Evolutionary conservation across 2,797 vertebrate genomes (phyloP).

Genomic region (Paramormyrops hopkinsi): DNA sequence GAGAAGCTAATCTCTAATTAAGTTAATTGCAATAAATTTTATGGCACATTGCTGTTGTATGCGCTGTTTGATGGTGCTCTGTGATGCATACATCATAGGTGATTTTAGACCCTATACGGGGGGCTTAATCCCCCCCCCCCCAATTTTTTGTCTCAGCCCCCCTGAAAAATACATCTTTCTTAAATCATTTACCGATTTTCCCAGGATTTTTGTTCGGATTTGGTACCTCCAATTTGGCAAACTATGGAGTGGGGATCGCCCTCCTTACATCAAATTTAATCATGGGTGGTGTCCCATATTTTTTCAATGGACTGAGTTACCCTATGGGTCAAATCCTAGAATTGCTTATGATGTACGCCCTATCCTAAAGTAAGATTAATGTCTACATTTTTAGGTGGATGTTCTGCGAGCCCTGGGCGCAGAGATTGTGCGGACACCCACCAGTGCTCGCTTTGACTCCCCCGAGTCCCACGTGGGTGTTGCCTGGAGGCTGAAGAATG

Average conservation of each 20-base stretch:
- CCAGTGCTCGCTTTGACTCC: conserved; percentile 87
- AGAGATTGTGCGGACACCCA: conserved; percentile 92
- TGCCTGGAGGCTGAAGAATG: conserved; percentile 89
- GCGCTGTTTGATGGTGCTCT: neutral
- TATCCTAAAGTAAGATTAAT: neutral
- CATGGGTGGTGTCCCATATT: neutral
- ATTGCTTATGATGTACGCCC: neutral
- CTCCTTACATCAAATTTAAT: neutral
- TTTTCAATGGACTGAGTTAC: neutral
- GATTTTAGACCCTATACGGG: neutral
- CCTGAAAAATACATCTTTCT: neutral
- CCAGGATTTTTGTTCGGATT: neutral
- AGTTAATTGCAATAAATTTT: neutral
- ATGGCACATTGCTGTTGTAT: neutral
- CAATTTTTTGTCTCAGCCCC: neutral
- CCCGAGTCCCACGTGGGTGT: conserved; percentile 94
- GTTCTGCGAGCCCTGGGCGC: conserved; percentile 86
- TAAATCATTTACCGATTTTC: neutral
- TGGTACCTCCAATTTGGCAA: neutral
- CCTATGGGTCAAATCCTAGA: neutral
- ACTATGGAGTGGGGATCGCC: neutral
- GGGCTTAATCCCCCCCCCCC: neutral
- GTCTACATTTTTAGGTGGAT: conserved; percentile 70
- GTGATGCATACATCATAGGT: neutral
- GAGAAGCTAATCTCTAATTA: neutral